Conservation (phyloP, 1,140 invertebrate species). For the Leptopilina clavipes region DNA sequence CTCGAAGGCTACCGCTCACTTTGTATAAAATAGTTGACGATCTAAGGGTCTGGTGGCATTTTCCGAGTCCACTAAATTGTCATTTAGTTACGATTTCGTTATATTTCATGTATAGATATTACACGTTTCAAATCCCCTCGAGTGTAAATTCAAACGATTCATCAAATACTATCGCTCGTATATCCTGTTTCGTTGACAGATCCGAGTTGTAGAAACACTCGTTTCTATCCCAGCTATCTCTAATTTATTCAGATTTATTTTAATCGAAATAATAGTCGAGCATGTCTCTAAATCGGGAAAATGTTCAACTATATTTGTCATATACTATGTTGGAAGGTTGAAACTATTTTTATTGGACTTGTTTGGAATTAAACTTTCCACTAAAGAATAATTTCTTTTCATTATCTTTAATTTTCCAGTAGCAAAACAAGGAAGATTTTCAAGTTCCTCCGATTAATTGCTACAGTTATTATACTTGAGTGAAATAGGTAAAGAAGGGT, state of each 20-base stretch:
- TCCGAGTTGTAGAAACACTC: slow-evolving; percentile 5
- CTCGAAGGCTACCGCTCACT: no score
- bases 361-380: no score
- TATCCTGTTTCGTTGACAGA: slow-evolving; percentile 53
- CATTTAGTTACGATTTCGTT: slow-evolving; percentile 58
- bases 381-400: no score
- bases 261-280: background rate
- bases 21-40: no score
- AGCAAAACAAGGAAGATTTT: background rate
- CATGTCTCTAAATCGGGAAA: background rate
- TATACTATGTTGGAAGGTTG: background rate
- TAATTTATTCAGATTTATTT: slow-evolving; percentile 2
- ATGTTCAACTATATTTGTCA: background rate
- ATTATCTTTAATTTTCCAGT: background rate
- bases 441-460: background rate
- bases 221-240: background rate
- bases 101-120: slow-evolving; percentile 56
- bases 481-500: slow-evolving; percentile 25
- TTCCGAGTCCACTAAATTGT: no score
- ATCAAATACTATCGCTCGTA: slow-evolving; percentile 68
- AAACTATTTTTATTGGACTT: background rate
- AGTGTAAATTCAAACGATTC: slow-evolving; percentile 60
- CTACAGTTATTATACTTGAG: slow-evolving; percentile 5
- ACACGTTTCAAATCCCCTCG: slow-evolving; percentile 50
- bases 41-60: no score